Evolutionary conservation across 2,797 vertebrate species (phyloP), one percentile per base, ranked within the genome.

Genomic region (Sebastes nivosus): DNA sequence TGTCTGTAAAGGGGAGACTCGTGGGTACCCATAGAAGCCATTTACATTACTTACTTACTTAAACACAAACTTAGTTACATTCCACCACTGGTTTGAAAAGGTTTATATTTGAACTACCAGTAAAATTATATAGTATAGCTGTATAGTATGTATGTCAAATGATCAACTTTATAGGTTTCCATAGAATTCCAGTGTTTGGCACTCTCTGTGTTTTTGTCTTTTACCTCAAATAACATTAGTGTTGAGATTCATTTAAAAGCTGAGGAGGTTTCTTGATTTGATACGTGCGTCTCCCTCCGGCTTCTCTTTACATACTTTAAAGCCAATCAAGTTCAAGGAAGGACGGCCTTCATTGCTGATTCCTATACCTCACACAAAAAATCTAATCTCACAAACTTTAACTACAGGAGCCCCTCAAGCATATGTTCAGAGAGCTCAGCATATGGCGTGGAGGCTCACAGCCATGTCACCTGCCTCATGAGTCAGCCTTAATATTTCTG

Each of bases 241-340:
- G 63, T 57, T 58, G 18, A 16, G 22, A 36, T 60, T 22, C 32
- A 69, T 55, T 20, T 14, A 14, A 75, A 67, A 82, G 42, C 59
- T 67, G 59, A 67, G 46, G 69, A 50, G 65, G 32, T 58, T 73
- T 83, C 46, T 66, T 63, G 34, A 67, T 42, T 25, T 65, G 69
- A 87, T 29, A 46, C 71, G 27, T 64, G 60, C 22, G 12, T 24
- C 67, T 79, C 46, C 54, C 71, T 38, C 38, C 10, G 22, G 38
- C 60, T 60, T 64, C 63, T 75, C 71, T 68, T 73, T 81, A 38
- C 67, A 80, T 84, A 64, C 84, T 84, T 85, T 64, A 81, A 38
- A 67, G 58, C 55, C 67, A 72, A 24, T 87, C 57, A 69, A 2
- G 30, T 82, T 80, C 55, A 32, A 70, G 16, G 36, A 67, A 22